A percentile compares a stretch with the other conserved stretches of the same genome.
phyloP scores from a whole-genome alignment of 2,113 vertebrate genomes.

The Sprattus sprattus region DNA sequence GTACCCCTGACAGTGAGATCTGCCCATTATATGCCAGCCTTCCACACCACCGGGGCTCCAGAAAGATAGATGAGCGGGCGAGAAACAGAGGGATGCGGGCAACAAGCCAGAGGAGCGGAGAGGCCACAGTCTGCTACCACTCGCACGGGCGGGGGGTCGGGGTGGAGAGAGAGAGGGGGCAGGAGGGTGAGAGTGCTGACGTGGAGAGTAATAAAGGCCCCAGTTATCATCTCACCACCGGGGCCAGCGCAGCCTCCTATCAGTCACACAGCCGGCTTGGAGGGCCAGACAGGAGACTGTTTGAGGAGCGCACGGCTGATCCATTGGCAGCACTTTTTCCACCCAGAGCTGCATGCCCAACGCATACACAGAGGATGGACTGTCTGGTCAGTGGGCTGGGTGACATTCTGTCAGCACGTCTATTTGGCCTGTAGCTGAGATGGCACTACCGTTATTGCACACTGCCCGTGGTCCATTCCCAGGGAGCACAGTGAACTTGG shows the following conservation, averaged over 20 bases:
- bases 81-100: background rate
- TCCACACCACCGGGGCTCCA: background rate
- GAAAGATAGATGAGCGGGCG: background rate
- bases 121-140: background rate
- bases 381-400: background rate
- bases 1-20: slow-evolving; percentile 10
- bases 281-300: background rate
- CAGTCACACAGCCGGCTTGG: background rate
- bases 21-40: slow-evolving; percentile 18
- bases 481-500: background rate
- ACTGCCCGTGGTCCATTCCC: background rate
- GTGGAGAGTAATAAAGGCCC: background rate
- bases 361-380: background rate
- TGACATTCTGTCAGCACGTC: background rate
- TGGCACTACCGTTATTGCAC: background rate
- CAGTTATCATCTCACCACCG: background rate
- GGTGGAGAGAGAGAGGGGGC: background rate
- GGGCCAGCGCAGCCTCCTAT: background rate
- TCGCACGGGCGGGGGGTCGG: background rate
- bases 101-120: background rate
- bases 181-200: background rate
- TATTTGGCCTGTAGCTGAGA: background rate
- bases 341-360: no score
- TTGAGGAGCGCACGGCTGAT: background rate
- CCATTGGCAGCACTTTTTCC: no score